A percentile compares a stretch with the other conserved stretches of the same genome.
Conservation (phyloP, 1,140 invertebrate genomes). For the Aporrectodea caliginosa region DNA sequence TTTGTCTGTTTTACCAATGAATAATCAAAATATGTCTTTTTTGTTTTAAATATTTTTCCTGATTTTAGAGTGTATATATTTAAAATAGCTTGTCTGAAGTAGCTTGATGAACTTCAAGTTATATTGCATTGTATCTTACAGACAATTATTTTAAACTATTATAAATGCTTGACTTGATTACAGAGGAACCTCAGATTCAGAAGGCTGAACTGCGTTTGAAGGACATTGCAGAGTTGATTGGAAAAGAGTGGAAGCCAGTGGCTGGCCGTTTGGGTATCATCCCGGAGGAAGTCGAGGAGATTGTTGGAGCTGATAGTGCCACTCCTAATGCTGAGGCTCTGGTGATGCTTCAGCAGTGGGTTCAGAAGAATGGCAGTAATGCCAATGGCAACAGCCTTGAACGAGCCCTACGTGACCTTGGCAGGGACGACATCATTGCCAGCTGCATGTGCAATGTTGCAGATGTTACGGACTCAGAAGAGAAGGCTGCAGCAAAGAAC, state of each 20-base stretch:
- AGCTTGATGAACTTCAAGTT: no score
- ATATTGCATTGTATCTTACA: no score
- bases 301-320: constrained; percentile 79
- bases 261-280: constrained; percentile 73
- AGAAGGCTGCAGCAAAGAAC: constrained; percentile 71
- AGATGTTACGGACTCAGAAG: constrained; percentile 73
- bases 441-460: constrained; percentile 84
- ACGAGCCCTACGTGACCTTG: constrained; percentile 79
- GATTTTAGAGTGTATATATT: no score
- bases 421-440: constrained; percentile 84
- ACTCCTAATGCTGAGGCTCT: constrained; percentile 84
- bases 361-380: constrained; percentile 67
- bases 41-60: no score
- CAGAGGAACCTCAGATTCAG: constrained; percentile 31
- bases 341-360: constrained; percentile 86
- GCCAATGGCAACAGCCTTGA: constrained; percentile 81
- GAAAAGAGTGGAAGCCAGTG: constrained; percentile 84
- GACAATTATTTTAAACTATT: no score
- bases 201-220: constrained; percentile 78
- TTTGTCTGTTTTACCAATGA: no score
- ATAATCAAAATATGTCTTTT: no score
- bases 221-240: constrained; percentile 82
- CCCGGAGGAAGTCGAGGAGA: constrained; percentile 77
- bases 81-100: no score
- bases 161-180: no score